Conservation (phyloP, 2,888 invertebrate genomes). For the Diplolepis rosae region DNA sequence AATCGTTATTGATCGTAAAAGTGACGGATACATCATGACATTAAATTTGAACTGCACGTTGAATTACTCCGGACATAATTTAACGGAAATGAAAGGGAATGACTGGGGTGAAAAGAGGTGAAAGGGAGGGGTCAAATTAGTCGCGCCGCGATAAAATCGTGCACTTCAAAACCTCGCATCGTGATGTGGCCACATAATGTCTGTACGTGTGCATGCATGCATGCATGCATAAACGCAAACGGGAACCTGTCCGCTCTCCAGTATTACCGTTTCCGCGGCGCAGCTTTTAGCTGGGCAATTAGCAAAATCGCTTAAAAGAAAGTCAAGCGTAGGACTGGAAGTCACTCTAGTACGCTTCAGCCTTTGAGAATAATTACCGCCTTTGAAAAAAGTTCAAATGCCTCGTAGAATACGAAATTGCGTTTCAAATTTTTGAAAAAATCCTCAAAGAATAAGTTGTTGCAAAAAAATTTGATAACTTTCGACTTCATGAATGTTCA, state of each 20-base stretch:
- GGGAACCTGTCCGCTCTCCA: background rate
- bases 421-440: background rate
- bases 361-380: background rate
- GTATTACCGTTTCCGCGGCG: background rate
- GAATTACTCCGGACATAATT: constrained; percentile 30
- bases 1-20: constrained; percentile 29
- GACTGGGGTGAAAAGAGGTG: constrained; percentile 18
- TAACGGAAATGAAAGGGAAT: constrained; percentile 29
- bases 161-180: constrained; percentile 14
- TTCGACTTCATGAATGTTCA: too few relatives aligned
- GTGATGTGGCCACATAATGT: constrained; percentile 29
- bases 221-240: constrained; percentile 13
- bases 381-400: background rate
- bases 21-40: constrained; percentile 28
- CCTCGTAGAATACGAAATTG: background rate
- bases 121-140: constrained; percentile 19
- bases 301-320: constrained; percentile 2
- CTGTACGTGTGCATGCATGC: constrained; percentile 13
- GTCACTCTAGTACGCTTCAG: background rate
- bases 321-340: background rate
- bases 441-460: background rate
- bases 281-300: constrained; percentile 12
- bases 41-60: constrained; percentile 25
- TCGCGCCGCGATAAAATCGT: constrained; percentile 24
- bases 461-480: background rate